Evolutionary conservation across 2,113 vertebrate genomes (phyloP).

Genomic region (Oreochromis aureus): DNA sequence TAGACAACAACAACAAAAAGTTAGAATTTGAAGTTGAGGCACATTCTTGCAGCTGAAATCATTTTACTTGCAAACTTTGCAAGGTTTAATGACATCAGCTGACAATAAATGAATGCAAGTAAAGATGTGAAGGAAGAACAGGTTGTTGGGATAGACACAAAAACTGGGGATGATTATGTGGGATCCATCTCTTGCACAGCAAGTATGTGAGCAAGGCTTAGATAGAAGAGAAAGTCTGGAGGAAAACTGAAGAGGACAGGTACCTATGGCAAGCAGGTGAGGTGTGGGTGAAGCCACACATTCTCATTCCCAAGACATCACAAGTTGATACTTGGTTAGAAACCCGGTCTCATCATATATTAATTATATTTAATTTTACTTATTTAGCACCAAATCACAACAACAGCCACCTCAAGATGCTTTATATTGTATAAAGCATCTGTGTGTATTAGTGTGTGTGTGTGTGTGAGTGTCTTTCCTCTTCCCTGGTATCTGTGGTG

Average conservation of each 20-base stretch:
- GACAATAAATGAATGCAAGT: background rate
- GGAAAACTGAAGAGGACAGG: background rate
- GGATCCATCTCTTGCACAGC: background rate
- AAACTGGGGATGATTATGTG: background rate
- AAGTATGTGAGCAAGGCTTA: fast-evolving
- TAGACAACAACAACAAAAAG: background rate
- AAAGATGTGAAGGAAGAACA: background rate
- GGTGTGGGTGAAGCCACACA: fast-evolving
- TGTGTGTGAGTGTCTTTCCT: background rate
- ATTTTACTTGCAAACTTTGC: background rate
- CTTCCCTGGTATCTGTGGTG: background rate
- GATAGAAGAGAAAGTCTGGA: background rate
- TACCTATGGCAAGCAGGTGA: background rate
- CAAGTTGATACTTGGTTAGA: background rate
- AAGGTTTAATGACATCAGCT: background rate
- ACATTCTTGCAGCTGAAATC: background rate
- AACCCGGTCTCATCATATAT: fast-evolving
- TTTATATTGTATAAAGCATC: background rate
- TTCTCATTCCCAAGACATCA: background rate
- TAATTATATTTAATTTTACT: background rate
- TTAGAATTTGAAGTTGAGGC: background rate
- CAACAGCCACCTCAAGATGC: background rate
- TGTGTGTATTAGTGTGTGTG: background rate
- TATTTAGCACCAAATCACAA: background rate
- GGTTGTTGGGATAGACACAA: background rate